Evolutionary conservation across 2,113 vertebrate genomes (phyloP).

Genomic region (Bufo bufo): DNA sequence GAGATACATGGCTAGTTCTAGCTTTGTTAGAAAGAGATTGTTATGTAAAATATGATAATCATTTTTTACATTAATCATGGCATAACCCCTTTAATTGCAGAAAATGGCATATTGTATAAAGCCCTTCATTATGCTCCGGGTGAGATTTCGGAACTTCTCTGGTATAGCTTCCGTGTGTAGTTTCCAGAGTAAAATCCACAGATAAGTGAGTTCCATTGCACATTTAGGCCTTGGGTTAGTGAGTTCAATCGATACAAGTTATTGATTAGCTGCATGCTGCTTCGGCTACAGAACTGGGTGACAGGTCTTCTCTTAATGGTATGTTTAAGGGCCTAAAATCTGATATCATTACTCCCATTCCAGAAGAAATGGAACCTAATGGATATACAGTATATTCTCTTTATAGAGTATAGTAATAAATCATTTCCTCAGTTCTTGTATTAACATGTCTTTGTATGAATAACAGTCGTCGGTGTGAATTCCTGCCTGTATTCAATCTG

Average conservation of each 20-base stretch:
- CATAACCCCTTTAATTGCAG: too few relatives aligned
- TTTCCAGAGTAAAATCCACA: neutral
- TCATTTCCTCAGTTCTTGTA: neutral
- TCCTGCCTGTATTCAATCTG: neutral
- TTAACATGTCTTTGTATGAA: neutral
- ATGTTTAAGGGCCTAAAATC: neutral
- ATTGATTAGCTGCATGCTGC: neutral
- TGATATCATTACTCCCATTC: neutral
- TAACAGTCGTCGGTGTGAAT: neutral
- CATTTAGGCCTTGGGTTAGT: neutral
- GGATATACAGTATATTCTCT: neutral
- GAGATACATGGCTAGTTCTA: too few relatives aligned
- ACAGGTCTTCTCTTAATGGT: neutral
- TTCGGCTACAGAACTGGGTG: neutral
- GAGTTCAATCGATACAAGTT: neutral
- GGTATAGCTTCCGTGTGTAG: neutral
- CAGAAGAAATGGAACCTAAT: neutral
- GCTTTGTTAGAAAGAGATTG: too few relatives aligned
- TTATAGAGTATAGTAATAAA: neutral
- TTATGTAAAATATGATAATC: too few relatives aligned
- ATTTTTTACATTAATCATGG: too few relatives aligned
- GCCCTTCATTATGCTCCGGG: too few relatives aligned
- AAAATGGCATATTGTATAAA: neutral
- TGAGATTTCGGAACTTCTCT: too few relatives aligned
- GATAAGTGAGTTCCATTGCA: neutral